Conservation (phyloP, 2,797 vertebrate genomes). For the Pipistrellus pipistrellus region DNA sequence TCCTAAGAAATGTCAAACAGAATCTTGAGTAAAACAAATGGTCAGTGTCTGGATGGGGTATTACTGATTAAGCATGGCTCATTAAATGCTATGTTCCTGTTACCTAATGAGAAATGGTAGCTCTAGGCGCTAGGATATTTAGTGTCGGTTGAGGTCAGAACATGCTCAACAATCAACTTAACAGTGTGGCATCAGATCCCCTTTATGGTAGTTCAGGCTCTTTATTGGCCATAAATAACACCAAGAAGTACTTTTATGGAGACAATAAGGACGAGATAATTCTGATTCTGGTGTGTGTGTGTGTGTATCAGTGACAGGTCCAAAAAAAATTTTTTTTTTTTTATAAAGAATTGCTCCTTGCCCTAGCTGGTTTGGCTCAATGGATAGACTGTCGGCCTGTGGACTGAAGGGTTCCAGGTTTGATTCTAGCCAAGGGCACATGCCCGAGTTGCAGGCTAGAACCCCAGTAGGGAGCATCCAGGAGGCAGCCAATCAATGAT, state of each 20-base stretch:
- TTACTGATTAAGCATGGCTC: accelerated
- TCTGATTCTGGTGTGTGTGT: background rate
- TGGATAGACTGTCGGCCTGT: too few species aligned
- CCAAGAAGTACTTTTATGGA: background rate
- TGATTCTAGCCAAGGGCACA: too few species aligned
- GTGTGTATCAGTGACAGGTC: background rate
- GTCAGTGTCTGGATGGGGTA: background rate
- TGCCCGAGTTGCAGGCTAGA: too few species aligned
- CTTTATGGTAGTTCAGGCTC: background rate
- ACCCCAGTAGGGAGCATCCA: too few species aligned
- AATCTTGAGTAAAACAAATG: background rate
- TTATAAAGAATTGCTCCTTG: background rate
- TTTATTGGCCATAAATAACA: background rate
- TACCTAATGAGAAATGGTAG: background rate
- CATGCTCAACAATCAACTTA: background rate
- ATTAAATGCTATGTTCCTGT: background rate
- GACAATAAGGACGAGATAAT: background rate
- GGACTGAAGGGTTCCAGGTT: too few species aligned
- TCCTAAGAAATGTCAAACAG: background rate
- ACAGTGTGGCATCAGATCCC: background rate
- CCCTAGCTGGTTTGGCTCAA: too few species aligned
- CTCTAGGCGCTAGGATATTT: background rate
- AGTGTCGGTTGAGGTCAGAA: background rate
- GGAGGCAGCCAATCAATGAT: too few species aligned
- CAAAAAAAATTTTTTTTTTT: background rate